Base-by-base conservation (phyloP, 92 coral and sea anemone species). In the Pocillopora meandrina region DNA sequence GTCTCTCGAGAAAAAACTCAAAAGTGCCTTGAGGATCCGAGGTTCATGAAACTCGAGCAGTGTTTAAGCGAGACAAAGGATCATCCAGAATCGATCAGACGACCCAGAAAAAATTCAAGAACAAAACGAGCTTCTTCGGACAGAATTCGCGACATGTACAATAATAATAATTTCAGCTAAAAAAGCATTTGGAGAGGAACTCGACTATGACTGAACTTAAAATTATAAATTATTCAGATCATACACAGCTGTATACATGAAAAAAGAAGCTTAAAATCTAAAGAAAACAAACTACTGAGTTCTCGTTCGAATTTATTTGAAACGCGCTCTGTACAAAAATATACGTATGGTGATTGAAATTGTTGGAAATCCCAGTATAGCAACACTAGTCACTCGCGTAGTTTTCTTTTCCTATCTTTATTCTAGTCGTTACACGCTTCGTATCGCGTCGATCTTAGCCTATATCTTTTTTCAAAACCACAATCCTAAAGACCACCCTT, bases 1-100 rank as follows among this genome's bases (percentile, higher is more conserved):
- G 66, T 88, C 35, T 94, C 95, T 18, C 72, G 98, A 18, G 95
- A 94, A 76, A 92, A 77, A 72, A 89, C 98, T 12, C 90, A 57
- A 76, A 82, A 77, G 2, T 94, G 98, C 33, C 90, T 94, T 0
- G 82, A 90, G 57, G 98, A 94, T 47, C 95, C 98, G 21, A 88
- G 98, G 75, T 94, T 94, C 86, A 83, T 85, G 76, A 87, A 92
- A 75, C 93, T 94, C 26, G 92, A 89, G 77, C 76, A 87, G 57
- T 92, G 95, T 60, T 84, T 94, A 2, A 85, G 92, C 61, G 82
- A 72, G 66, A 83, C 86, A 9, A 36, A 80, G 33, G 67, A 6
- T 17, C 36, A 34, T 20, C 76, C 72, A 14, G 86, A 74, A 3
- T 23, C 69, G 18, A 49, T 15, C 2, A 34, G 68, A 9, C 65